Evolutionary conservation across 2,113 vertebrate species (phyloP).

Genomic region (Siniperca chuatsi): DNA sequence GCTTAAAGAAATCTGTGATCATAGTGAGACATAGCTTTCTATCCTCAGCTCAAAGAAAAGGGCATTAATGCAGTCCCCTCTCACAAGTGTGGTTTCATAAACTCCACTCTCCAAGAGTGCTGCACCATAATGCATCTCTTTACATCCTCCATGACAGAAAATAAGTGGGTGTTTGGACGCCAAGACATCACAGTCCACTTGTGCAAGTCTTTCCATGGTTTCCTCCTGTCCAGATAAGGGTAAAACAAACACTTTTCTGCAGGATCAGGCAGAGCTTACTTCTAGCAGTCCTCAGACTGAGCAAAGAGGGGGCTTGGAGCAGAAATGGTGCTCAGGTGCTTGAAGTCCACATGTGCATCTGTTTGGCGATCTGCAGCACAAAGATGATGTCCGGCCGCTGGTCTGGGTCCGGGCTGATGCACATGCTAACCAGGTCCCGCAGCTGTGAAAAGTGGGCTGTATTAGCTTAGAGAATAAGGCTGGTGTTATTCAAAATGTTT

Average conservation of each 20-base stretch:
- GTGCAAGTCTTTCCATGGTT: slow-evolving; percentile 9
- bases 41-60: slow-evolving; percentile 13
- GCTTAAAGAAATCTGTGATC: background rate
- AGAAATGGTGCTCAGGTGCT: slow-evolving; percentile 58
- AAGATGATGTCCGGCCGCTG: slow-evolving; percentile 75
- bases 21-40: slow-evolving; percentile 10
- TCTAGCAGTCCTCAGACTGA: slow-evolving; percentile 22
- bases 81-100: slow-evolving; percentile 6
- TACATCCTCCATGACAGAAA: slow-evolving; percentile 13
- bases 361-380: slow-evolving; percentile 68
- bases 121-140: background rate
- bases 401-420: slow-evolving; percentile 71
- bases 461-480: background rate
- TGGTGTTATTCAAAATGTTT: background rate
- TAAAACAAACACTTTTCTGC: slow-evolving; percentile 7
- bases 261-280: slow-evolving; percentile 8
- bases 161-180: background rate
- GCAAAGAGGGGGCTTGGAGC: slow-evolving; percentile 8
- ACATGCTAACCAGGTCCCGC: slow-evolving; percentile 69
- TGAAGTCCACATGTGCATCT: slow-evolving; percentile 70
- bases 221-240: slow-evolving; percentile 21
- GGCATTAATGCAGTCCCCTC: slow-evolving; percentile 12
- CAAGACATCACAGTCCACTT: slow-evolving; percentile 16
- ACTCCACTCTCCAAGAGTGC: slow-evolving; percentile 7
- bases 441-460: slow-evolving; percentile 36